Base-by-base conservation (phyloP, 2,113 vertebrate species). In the Ophthalmolycus amberensis region DNA sequence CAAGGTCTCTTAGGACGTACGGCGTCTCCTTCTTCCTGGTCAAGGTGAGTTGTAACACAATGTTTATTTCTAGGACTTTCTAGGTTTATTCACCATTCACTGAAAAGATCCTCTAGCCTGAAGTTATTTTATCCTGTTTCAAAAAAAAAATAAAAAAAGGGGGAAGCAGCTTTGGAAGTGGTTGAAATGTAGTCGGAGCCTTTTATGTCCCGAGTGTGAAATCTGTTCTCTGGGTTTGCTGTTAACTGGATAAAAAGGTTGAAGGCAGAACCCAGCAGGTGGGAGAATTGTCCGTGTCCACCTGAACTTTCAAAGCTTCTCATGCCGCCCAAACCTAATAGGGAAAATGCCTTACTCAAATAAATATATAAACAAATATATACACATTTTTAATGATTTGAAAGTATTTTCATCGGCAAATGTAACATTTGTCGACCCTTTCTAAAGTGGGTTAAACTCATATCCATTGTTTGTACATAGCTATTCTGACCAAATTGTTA, bases 1-100 rank as follows among this genome's bases (percentile, higher is more conserved):
- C 98, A 0, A 94, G 98, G 1, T 99, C 98, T 42, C 94, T 99
- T 44, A 92, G 97, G 82, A 99, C 98, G 0, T 99, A 99, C 0
- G 98, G 98, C 0, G 98, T 99, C 48, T 99, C 98, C 0, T 99
- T 99, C 90, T 99, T 99, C 79, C 94, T 99, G 66, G 98, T 99
- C 1, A 99, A 99, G 96, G 98, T 99, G 88, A 89, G 50, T 14
- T 22, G 9, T 66, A 42, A 73, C 38, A 38, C 9, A 4, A 29
- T 34, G 5, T 76, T 63, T 25, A 50, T 63, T 9, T 37, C 5
- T 68, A 11, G 15, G 27, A 60, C 54, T 25, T 25, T 25, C 25
- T 25, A 25, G 25, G 25, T 25, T 25, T 25, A 25, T 25, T 25
- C 25, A 25, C 1, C 1, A 25, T 81, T 87, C n/a, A 69, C n/a